phyloP scores from a whole-genome alignment of 2,113 vertebrate species.

The Salvator merianae region DNA sequence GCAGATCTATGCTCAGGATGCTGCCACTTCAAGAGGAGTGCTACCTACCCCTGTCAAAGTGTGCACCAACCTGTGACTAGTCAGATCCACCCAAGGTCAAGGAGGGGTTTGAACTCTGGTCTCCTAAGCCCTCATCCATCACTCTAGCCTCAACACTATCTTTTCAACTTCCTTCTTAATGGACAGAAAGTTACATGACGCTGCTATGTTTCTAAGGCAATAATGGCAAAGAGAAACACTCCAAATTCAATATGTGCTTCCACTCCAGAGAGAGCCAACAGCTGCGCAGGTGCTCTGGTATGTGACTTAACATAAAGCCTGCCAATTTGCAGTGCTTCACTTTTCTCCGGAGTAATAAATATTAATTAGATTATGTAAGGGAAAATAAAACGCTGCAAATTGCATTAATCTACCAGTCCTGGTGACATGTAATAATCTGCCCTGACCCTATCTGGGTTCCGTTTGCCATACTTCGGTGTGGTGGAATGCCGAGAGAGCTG shows the following conservation, averaged over 20 bases:
- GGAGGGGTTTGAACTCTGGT: too few relatives aligned
- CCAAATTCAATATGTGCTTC: too few relatives aligned
- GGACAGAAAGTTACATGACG: too few relatives aligned
- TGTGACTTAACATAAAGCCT: background rate
- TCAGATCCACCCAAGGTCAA: too few relatives aligned
- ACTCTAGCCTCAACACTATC: too few relatives aligned
- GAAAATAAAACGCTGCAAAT: background rate
- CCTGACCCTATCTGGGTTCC: background rate
- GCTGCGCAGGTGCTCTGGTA: background rate
- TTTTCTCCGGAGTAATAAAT: background rate
- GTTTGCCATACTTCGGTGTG: constrained; percentile 21
- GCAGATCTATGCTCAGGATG: too few relatives aligned
- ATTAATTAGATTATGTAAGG: background rate
- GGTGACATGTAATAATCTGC: background rate
- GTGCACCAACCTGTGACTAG: too few relatives aligned
- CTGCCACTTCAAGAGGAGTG: too few relatives aligned
- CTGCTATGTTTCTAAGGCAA: too few relatives aligned
- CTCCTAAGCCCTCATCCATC: too few relatives aligned
- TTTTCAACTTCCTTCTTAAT: too few relatives aligned
- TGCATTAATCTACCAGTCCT: background rate
- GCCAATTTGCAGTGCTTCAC: background rate
- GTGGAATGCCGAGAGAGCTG: constrained; percentile 8
- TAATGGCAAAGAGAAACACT: background rate
- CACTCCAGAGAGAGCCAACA: background rate
- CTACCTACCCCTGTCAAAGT: too few relatives aligned